Evolutionary conservation across 2,113 vertebrate species (phyloP).

Genomic region (Xenotilapia leptura): DNA sequence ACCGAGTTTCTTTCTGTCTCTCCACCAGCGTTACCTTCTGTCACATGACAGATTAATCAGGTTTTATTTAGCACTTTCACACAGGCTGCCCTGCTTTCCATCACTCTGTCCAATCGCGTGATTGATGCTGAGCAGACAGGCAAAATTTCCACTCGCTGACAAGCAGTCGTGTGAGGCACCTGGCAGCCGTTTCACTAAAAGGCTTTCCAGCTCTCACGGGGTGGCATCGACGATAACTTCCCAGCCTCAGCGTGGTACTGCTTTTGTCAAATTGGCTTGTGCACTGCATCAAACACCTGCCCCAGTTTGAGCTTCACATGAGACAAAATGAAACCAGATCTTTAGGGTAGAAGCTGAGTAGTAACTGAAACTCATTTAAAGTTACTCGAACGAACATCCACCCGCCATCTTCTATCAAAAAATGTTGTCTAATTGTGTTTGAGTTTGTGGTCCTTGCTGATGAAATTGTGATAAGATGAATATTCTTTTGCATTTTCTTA

Average conservation of each 20-base stretch:
- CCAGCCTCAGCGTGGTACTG: background rate
- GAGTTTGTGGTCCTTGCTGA: background rate
- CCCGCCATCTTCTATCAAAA: background rate
- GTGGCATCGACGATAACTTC: background rate
- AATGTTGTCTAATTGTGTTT: background rate
- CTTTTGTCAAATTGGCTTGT: background rate
- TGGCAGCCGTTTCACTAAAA: background rate
- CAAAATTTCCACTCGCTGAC: background rate
- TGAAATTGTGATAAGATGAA: background rate
- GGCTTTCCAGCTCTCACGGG: background rate
- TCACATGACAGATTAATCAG: constrained; percentile 1
- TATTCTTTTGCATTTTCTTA: background rate
- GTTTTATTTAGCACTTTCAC: constrained; percentile 9
- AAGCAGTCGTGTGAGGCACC: background rate
- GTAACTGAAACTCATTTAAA: background rate
- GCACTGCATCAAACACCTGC: background rate
- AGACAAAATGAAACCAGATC: background rate
- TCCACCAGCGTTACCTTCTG: background rate
- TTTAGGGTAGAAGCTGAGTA: background rate
- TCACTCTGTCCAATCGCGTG: background rate
- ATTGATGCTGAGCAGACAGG: background rate
- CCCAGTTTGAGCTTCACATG: background rate
- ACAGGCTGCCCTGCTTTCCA: background rate
- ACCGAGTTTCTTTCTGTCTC: background rate
- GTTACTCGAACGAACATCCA: background rate